Evolutionary conservation across 2,797 vertebrate genomes (phyloP), one percentile per base, ranked within the genome.

Genomic region (Capromys pilorides): DNA sequence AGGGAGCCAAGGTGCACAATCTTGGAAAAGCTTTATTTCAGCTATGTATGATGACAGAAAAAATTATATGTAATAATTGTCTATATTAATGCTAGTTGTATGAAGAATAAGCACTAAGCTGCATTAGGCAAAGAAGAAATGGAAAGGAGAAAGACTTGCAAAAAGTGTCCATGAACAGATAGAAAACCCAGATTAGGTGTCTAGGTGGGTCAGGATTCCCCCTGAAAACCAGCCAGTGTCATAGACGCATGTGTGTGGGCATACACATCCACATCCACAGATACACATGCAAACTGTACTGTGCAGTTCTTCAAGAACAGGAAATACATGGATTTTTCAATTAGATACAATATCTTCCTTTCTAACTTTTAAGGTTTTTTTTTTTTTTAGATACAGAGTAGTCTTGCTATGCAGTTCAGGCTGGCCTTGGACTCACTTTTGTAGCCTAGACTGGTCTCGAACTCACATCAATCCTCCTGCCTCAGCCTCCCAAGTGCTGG

Each of bases 1-100:
- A 93, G 19, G 73, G 14, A 86, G 10, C 67, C 36, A 51, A 33
- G 31, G 36, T 78, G 26, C 3, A 19, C 85, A 33, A 31, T 1
- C 45, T 41, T 39, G 69, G 39, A 67, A 88, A 79, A 31, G 49
- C 83, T 77, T 89, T 62, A 49, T 54, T 93, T 92, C 82, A 90
- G 26, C 89, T 51, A 31, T 26, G 19, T 13, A 41, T 9, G 85
- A 66, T 78, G 33, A n/a, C 4, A 92, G 16, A 41, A 86, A 51
- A 41, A 81, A 66, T 49, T 51, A 73, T 73, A 78, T 45, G 28
- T 69, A 57, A 62, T 49, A 91, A 26, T 41, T 21, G 24, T 67
- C 0, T 31, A 86, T 5, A 80, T 57, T 36, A 1, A 57, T 33
- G 31, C n/a, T 39, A 81, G 21, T 77, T 80, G 51, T 90, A 21